phyloP scores from a whole-genome alignment of 30 jellyfish, hydroid and myxozoan species.

The Sanderia malayensis region DNA sequence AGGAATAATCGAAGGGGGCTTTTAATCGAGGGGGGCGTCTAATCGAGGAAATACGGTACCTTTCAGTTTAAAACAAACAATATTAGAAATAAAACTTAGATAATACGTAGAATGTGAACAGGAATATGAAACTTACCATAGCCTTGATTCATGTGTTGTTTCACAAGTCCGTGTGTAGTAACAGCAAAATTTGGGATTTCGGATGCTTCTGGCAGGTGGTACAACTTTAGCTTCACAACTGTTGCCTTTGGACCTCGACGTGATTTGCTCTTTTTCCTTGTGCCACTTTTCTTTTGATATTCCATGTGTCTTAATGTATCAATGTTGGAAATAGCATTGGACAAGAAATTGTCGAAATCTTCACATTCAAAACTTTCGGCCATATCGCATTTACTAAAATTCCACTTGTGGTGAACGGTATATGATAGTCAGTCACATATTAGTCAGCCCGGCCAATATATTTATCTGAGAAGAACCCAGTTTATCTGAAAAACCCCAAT shows the following conservation, averaged over 20 bases:
- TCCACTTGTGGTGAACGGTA: too few relatives aligned
- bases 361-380: too few relatives aligned
- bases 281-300: not conserved
- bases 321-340: not conserved
- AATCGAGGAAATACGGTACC: not conserved
- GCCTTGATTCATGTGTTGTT: slow-evolving; percentile 1
- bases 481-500: not conserved
- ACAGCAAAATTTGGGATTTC: not conserved
- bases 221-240: not conserved
- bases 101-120: not conserved
- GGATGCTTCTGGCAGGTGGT: not conserved
- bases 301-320: not conserved
- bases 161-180: not conserved
- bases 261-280: not conserved
- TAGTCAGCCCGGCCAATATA: too few relatives aligned
- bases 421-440: too few relatives aligned
- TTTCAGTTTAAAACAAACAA: not conserved
- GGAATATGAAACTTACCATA: not conserved
- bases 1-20: too few relatives aligned
- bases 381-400: too few relatives aligned
- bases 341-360: not conserved
- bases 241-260: slow-evolving; percentile 1
- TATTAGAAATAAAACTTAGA: not conserved
- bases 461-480: too few relatives aligned
- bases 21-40: not conserved